Evolutionary conservation across 2,888 invertebrate species (phyloP).

Genomic region (Pachydiplax longipennis): DNA sequence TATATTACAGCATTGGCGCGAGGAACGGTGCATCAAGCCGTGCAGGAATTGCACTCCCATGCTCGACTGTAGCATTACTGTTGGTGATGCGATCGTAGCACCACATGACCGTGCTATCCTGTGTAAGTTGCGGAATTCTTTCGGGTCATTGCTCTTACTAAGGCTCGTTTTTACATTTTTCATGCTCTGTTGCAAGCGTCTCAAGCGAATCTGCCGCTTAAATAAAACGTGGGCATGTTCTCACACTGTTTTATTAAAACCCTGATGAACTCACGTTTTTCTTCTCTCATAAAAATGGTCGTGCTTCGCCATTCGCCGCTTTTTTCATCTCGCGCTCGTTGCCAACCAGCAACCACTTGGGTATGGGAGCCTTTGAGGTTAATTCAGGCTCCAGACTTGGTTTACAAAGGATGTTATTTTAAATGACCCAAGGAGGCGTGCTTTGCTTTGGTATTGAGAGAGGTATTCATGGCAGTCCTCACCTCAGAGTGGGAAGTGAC

Average conservation of each 20-base stretch:
- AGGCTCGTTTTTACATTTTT: neutral
- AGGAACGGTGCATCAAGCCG: too few species aligned
- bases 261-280: neutral
- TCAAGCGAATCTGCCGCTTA: neutral
- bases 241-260: neutral
- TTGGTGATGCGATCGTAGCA: too few species aligned
- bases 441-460: neutral
- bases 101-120: too few species aligned
- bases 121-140: neutral
- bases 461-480: neutral
- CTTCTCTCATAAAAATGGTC: neutral
- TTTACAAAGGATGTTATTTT: neutral
- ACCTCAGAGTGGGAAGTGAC: neutral
- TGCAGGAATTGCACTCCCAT: too few species aligned
- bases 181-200: neutral
- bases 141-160: neutral
- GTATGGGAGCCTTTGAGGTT: neutral
- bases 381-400: neutral
- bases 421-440: neutral
- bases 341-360: neutral
- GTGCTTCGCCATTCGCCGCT: neutral
- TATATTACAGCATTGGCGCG: too few species aligned
- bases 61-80: too few species aligned
- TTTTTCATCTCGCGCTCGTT: neutral
- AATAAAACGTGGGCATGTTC: neutral